Evolutionary conservation across 2,797 vertebrate genomes (phyloP).

Genomic region (Graptemys geographica): DNA sequence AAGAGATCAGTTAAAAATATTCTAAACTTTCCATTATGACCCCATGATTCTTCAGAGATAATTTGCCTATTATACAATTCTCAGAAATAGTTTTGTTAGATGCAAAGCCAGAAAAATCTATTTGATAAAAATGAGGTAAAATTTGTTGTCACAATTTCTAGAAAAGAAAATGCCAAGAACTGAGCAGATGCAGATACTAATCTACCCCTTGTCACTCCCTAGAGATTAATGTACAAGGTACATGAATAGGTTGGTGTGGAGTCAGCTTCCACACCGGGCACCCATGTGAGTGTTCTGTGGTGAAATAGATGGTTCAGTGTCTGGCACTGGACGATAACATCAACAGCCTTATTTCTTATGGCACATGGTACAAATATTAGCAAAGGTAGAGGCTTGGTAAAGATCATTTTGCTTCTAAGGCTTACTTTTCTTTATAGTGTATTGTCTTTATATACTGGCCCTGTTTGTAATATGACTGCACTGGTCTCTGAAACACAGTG

Average conservation of each 20-base stretch:
- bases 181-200: neutral
- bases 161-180: neutral
- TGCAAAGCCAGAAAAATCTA: neutral
- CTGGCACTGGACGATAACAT: neutral
- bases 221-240: neutral
- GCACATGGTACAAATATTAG: neutral
- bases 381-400: neutral
- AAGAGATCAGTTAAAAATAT: neutral
- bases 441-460: neutral
- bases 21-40: neutral
- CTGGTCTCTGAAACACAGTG: neutral
- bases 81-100: accelerated
- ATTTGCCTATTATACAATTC: neutral
- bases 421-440: neutral
- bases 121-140: neutral
- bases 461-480: neutral
- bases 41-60: neutral
- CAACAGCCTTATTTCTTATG: neutral
- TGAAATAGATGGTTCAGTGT: neutral
- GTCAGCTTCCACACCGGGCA: neutral
- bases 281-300: neutral
- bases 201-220: neutral
- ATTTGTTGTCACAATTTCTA: neutral
- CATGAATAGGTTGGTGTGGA: neutral
- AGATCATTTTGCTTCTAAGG: neutral